Evolutionary conservation across 2,113 vertebrate species (phyloP).

Genomic region (Lepisosteus oculatus): DNA sequence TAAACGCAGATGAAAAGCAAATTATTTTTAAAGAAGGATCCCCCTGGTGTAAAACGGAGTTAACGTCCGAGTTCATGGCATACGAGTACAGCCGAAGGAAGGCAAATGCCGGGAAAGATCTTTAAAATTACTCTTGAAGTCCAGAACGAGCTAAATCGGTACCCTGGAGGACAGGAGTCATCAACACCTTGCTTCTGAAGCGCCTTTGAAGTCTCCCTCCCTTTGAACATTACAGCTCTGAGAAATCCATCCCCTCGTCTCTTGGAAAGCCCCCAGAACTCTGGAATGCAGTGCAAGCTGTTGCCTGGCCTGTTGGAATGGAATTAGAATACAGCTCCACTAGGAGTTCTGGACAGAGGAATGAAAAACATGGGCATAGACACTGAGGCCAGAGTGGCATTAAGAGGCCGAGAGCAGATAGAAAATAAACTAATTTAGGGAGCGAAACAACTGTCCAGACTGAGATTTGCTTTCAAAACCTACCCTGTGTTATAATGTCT

Average conservation of each 20-base stretch:
- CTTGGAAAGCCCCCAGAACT: constrained; percentile 62
- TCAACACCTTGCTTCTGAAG: constrained; percentile 60
- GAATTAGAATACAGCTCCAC: constrained; percentile 55
- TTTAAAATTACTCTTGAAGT: constrained; percentile 22
- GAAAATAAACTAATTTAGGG: constrained; percentile 1
- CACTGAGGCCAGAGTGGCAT: not conserved
- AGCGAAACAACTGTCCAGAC: not conserved
- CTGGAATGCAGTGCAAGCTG: constrained; percentile 66
- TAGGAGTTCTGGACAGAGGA: constrained; percentile 29
- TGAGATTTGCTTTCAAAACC: not conserved
- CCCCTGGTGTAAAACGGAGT: constrained; percentile 40
- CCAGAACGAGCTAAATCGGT: constrained; percentile 57
- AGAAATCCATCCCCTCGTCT: constrained; percentile 51
- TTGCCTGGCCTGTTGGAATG: constrained; percentile 60
- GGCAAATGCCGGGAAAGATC: constrained; percentile 7
- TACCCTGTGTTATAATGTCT: too few relatives aligned
- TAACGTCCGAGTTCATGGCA: constrained; percentile 27
- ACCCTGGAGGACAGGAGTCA: constrained; percentile 61
- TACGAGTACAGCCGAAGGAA: constrained; percentile 15
- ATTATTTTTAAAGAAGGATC: constrained; percentile 15
- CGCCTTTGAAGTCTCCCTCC: constrained; percentile 56
- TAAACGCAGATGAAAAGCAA: not conserved
- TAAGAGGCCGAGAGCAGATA: constrained; percentile 3
- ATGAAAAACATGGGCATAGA: constrained; percentile 15
- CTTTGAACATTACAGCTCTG: constrained; percentile 59